Evolutionary conservation across 2,113 vertebrate genomes (phyloP), one percentile per base, ranked within the genome.

Genomic region (Heterocephalus glaber): DNA sequence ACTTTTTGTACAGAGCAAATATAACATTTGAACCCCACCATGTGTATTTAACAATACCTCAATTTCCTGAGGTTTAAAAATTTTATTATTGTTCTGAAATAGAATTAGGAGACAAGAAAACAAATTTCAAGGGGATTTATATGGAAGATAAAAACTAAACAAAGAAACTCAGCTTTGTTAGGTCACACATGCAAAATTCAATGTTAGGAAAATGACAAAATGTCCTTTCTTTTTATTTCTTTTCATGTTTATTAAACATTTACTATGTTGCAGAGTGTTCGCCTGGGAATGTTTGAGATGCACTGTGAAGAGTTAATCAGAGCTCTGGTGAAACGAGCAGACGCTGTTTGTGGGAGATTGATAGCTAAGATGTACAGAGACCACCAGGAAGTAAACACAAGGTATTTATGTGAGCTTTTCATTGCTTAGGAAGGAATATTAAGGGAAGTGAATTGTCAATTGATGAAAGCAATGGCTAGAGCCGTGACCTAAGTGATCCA

Each of bases 211-310:
- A 90, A 80, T 49, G 35, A 61, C 2, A 82, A 83, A 47, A 41
- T 22, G 88, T 44, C 41, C 66, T 28, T 60, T 24, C 5, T 3
- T 49, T 63, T 41, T 76, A 6, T 80, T 90, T 52, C 58, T 54
- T 60, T 58, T 65, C 13, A 4, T 68, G 52, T 38, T 86, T 65
- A 26, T 56, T 90, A 70, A 84, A 58, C 47, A 85, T 66, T 96
- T 79, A 35, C 9, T 58, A 44, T 58, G 3, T 86, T 98, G 72
- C 88, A 99, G 99, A 98, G 97, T 47, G 41, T 98, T 60, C 98
- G 85, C 68, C 97, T 99, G 66, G 99, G 99, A 93, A 99, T 99
- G 99, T 99, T 99, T 97, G 99, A 99, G 96, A 94, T 99, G 47
- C 99, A 98, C 82, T 99, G 98, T 95, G 98, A 99, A 54, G 98